These are phyloP conservation scores for Falco punctatus DNA, from an alignment of 2,113 vertebrate species.

Conservation along the genomic window DNA sequence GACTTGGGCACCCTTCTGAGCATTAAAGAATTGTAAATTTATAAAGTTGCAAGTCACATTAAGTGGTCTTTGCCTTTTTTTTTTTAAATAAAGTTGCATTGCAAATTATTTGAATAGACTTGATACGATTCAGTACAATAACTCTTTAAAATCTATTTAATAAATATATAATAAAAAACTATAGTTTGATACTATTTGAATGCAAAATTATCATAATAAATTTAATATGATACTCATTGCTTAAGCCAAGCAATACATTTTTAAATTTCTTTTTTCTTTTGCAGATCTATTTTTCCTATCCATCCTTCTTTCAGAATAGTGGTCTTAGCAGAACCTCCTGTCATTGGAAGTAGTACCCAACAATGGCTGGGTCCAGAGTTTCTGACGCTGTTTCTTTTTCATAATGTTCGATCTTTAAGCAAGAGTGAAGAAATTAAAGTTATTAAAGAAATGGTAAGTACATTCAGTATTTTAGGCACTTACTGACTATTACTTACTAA, in stretches of 20 bases:
- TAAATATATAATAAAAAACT: no score
- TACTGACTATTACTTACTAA: not conserved
- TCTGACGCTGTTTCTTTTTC: constrained; percentile 94
- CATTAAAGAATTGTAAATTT: not conserved
- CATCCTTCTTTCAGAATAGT: constrained; percentile 93
- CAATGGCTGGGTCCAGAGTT: constrained; percentile 95
- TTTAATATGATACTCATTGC: not conserved
- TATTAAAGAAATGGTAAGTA: constrained; percentile 87
- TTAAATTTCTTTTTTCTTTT: not conserved
- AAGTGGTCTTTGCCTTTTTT: not conserved
- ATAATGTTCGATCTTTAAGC: constrained; percentile 82
- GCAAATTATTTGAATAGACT: not conserved
- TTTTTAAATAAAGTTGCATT: not conserved
- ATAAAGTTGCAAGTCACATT: not conserved
- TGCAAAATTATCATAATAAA: not conserved
- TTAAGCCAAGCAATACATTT: not conserved
- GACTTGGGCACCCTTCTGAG: not conserved
- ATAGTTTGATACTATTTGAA: no score
- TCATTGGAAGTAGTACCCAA: constrained; percentile 82
- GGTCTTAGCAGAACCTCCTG: constrained; percentile 91
- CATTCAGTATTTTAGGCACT: not conserved
- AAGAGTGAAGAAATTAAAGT: constrained; percentile 86
- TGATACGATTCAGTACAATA: not conserved
- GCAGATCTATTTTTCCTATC: constrained; percentile 88
- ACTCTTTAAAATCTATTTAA: no score